A percentile compares a stretch with the other conserved stretches of the same genome.
Conservation (phyloP, 1,140 invertebrate genomes). For the Nasonia vitripennis region DNA sequence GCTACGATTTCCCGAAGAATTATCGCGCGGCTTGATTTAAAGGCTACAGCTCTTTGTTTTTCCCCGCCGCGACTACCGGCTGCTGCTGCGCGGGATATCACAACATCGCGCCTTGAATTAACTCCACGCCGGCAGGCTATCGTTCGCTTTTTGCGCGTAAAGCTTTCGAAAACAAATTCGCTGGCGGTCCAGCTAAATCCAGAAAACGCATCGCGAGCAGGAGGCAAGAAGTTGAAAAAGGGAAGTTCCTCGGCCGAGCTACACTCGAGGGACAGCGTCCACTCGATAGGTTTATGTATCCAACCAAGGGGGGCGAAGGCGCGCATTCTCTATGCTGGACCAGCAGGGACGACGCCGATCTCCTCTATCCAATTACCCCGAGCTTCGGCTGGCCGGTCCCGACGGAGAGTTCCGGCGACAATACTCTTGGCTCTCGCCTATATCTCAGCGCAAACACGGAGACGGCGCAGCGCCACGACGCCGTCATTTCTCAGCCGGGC, state of each 20-base stretch:
- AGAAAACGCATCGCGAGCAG: background rate
- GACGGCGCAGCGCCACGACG: background rate
- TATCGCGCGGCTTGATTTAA: conserved; percentile 48
- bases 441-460: conserved; percentile 28
- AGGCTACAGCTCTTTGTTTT: background rate
- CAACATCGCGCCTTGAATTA: too few relatives aligned
- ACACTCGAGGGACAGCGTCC: conserved; percentile 29
- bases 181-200: background rate
- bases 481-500: conserved; percentile 7
- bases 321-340: background rate
- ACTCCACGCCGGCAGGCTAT: too few relatives aligned
- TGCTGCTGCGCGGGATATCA: background rate
- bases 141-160: background rate
- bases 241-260: conserved; percentile 10
- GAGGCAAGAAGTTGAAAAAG: background rate
- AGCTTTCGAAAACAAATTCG: background rate
- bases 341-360: conserved; percentile 53
- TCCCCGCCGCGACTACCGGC: too few relatives aligned
- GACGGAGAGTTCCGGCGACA: conserved; percentile 68
- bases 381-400: conserved; percentile 62
- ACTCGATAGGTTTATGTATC: conserved; percentile 58
- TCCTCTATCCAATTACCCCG: conserved; percentile 71
- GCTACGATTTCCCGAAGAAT: conserved; percentile 64
- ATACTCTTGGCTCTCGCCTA: conserved; percentile 60
- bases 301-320: conserved; percentile 27